phyloP scores from a whole-genome alignment of 2,888 invertebrate species.

The Anthophora plumipes region DNA sequence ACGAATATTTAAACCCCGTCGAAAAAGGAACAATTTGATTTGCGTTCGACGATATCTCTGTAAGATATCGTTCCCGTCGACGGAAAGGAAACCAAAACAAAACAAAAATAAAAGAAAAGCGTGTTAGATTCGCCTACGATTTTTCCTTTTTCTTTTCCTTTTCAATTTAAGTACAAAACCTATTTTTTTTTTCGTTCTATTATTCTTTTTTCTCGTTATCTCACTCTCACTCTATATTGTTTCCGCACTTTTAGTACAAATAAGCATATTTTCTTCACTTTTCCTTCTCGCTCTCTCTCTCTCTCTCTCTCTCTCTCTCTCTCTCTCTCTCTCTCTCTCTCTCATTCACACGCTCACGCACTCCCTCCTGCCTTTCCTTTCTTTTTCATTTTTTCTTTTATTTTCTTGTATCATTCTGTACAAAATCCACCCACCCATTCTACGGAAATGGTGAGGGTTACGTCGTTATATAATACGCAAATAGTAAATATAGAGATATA shows the following conservation, averaged over 20 bases:
- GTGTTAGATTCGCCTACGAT: conserved; percentile 29
- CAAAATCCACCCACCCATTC: conserved; percentile 41
- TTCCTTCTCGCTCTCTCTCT: background rate
- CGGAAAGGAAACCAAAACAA: conserved; percentile 1
- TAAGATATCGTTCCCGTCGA: background rate
- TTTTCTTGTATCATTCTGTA: conserved; percentile 18
- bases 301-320: background rate
- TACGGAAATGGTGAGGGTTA: conserved; percentile 45
- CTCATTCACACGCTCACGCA: background rate
- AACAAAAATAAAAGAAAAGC: conserved; percentile 15
- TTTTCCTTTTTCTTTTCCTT: conserved; percentile 6
- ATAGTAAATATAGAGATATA: conserved; percentile 73
- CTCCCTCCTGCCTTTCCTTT: background rate
- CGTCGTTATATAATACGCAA: conserved; percentile 53
- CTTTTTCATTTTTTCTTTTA: background rate
- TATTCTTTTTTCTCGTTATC: background rate
- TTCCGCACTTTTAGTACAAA: conserved; percentile 12
- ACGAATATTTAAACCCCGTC: background rate
- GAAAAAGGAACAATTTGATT: conserved; percentile 1
- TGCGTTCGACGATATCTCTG: background rate
- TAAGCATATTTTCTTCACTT: conserved; percentile 23
- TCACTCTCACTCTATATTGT: background rate
- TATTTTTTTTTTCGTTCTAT: conserved; percentile 21
- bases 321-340: background rate
- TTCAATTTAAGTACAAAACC: conserved; percentile 77